Evolutionary conservation across 2,888 invertebrate genomes (phyloP), one percentile per base, ranked within the genome.

Genomic region (Melanotus villosus): DNA sequence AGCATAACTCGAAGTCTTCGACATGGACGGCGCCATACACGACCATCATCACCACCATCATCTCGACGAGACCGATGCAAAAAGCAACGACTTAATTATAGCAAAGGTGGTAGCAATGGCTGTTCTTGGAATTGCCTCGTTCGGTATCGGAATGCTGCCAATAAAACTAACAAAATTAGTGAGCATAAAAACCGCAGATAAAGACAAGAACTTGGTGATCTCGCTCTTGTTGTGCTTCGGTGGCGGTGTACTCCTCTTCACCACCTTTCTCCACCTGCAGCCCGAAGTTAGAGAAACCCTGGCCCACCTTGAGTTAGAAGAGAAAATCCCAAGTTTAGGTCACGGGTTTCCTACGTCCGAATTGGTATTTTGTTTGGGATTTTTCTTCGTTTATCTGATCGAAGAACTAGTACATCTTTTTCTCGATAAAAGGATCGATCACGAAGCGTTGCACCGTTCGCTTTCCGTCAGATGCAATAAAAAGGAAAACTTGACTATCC

Each of bases 201-300:
- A 82, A 26, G 82, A 83, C 68, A 84, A 88, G 79, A 87, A 87
- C 77, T 81, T 89, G 10, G 77, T 87, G 71, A 86, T 90, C 38
- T 89, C 89, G 1, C 80, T 90, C 72, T 80, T 90, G 59, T 83
- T 90, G 52, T 90, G 90, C 78, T 90, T 90, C 79, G 90, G 90
- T 12, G 90, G 90, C 19, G 91, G 91, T 12, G 90, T 91, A 5
- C 83, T 91, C 19, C 83, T 91, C 10, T 90, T 89, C 79, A 91
- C 91, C 14, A 89, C 89, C 7, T 90, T 91, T 78, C 81, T 90
- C 2, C 91, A 91, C 76, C 83, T 91, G 34, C 88, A 90, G 52
- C 91, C 91, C 14, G 90, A 91, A 83, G 89, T 90, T 12, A 83
- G 90, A n/a, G 87, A 88, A 72, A 86, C 87, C 70, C 88, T 90